Conservation (phyloP, 2,888 invertebrate genomes). For the Parthenolecanium corni region DNA sequence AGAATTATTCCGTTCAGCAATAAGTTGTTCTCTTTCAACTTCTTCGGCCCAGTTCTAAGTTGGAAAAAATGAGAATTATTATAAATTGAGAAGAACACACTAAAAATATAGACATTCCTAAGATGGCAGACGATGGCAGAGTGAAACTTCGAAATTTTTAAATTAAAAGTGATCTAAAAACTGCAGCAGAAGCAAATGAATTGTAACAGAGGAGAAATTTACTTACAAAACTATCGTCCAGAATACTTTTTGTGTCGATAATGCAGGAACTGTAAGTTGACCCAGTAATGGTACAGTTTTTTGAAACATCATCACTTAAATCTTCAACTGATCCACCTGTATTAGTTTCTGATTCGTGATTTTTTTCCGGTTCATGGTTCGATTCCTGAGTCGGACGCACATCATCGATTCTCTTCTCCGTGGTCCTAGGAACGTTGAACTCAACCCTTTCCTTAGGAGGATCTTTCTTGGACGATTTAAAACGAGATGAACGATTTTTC, state of each 20-base stretch:
- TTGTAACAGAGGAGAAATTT: too few species aligned
- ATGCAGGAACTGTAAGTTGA: neutral
- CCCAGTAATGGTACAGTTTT: neutral
- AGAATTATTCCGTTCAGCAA: conserved; percentile 3
- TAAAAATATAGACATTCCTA: too few species aligned
- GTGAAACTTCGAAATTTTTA: neutral
- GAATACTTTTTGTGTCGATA: neutral
- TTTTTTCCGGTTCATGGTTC: neutral
- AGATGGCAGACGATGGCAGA: too few species aligned
- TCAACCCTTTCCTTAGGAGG: neutral
- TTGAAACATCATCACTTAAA: neutral
- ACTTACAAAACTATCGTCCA: conserved; percentile 27
- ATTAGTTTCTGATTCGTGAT: conserved; percentile 1
- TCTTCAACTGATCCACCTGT: neutral
- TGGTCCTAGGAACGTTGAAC: neutral
- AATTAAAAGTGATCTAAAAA: neutral
- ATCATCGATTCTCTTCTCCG: neutral
- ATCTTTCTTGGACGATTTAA: conserved; percentile 10
- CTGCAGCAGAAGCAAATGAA: conserved; percentile 6
- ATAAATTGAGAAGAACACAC: too few species aligned
- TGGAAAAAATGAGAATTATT: conserved; percentile 1
- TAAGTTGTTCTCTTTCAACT: conserved; percentile 42
- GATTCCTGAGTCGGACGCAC: neutral
- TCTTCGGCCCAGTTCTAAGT: conserved; percentile 50
- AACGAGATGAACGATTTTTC: conserved; percentile 14